Conservation (phyloP, 2,113 vertebrate species). For the Brachyistius frenatus region DNA sequence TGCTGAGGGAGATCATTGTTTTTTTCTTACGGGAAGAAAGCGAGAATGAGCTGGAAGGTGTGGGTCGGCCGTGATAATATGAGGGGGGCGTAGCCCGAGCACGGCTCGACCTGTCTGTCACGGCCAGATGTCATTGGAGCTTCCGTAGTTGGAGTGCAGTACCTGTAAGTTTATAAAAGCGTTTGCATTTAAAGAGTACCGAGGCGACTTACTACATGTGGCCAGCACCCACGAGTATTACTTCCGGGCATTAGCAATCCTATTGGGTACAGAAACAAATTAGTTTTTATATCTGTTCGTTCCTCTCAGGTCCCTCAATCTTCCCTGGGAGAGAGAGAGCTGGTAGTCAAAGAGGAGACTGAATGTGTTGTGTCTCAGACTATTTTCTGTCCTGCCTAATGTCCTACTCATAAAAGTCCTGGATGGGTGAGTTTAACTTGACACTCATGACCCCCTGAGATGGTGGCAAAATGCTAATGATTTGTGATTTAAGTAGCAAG, state of each 20-base stretch:
- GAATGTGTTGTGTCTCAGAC: constrained; percentile 50
- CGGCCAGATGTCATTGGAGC: too few relatives aligned
- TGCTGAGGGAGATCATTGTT: too few relatives aligned
- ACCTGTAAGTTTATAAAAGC: constrained; percentile 25
- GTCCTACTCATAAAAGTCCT: constrained; percentile 63
- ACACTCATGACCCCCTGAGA: constrained; percentile 56
- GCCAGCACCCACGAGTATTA: constrained; percentile 44
- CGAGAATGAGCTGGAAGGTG: too few relatives aligned
- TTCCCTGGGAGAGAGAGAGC: constrained; percentile 37
- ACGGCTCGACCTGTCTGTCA: too few relatives aligned
- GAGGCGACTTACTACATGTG: constrained; percentile 27
- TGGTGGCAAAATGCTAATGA: constrained; percentile 60
- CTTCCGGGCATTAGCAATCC: constrained; percentile 63
- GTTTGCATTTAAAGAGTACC: constrained; percentile 50
- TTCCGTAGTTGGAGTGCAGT: background rate
- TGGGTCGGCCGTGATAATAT: too few relatives aligned
- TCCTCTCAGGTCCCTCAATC: constrained; percentile 54
- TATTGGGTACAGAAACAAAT: constrained; percentile 66
- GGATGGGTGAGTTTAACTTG: constrained; percentile 63
- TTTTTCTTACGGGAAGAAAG: too few relatives aligned
- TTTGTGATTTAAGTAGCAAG: constrained; percentile 61
- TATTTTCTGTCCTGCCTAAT: constrained; percentile 61
- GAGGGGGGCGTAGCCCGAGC: too few relatives aligned
- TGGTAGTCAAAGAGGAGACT: constrained; percentile 50
- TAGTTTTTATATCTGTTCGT: constrained; percentile 65